These are phyloP conservation scores for Trinorchestia longiramus DNA, from an alignment of 1,140 invertebrate species.

Conservation along the genomic window DNA sequence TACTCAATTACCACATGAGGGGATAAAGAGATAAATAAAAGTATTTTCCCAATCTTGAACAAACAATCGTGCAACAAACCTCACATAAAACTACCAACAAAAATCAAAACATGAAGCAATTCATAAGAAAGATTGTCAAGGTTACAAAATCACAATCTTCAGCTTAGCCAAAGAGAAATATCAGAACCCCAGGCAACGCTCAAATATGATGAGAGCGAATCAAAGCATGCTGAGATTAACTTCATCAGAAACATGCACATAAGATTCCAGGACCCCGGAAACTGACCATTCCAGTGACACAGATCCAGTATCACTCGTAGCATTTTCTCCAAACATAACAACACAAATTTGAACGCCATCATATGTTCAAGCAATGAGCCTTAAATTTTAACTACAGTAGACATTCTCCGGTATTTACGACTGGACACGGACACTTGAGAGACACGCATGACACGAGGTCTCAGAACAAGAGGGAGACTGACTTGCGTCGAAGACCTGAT, in stretches of 20 bases:
- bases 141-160: not conserved
- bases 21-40: not conserved
- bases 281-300: not conserved
- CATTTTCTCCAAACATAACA: not conserved
- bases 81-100: not conserved
- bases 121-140: not conserved
- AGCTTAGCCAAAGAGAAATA: not conserved
- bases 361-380: not conserved
- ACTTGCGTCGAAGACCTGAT: conserved; percentile 46
- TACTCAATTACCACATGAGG: not conserved
- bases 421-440: not conserved
- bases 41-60: not conserved
- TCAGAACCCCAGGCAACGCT: not conserved
- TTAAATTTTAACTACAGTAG: not conserved
- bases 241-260: not conserved
- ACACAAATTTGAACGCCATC: not conserved
- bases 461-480: not conserved
- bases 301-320: not conserved
- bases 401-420: not conserved
- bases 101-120: not conserved
- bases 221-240: not conserved
- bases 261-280: not conserved
- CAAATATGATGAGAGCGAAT: not conserved
- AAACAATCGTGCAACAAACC: not conserved
- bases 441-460: not conserved